Conservation (phyloP, 2,113 vertebrate species). For the Sebastes fasciatus region DNA sequence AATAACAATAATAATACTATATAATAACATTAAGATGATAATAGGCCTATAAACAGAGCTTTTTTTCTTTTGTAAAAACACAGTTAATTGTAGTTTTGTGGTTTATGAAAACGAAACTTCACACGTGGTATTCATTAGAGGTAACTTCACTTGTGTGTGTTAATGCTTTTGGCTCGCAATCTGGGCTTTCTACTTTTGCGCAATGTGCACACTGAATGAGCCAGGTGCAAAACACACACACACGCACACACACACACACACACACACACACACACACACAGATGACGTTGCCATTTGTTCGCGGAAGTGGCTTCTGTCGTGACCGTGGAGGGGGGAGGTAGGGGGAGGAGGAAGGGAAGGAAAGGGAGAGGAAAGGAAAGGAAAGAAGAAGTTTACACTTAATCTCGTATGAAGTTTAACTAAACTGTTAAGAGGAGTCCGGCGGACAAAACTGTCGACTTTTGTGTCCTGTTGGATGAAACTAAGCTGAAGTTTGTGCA, state of each 20-base stretch:
- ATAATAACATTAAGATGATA: too few relatives aligned
- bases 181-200: conserved; percentile 39
- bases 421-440: conserved; percentile 1
- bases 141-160: too few relatives aligned
- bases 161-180: too few relatives aligned
- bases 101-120: too few relatives aligned
- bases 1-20: too few relatives aligned
- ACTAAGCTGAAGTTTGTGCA: conserved; percentile 34
- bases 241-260: conserved; percentile 1
- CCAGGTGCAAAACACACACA: conserved; percentile 71
- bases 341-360: conserved; percentile 64
- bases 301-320: conserved; percentile 82
- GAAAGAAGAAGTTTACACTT: conserved; percentile 68
- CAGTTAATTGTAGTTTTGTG: too few relatives aligned
- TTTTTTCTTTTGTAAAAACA: too few relatives aligned
- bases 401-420: conserved; percentile 55
- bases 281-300: conserved; percentile 81
- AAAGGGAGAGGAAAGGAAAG: conserved; percentile 64
- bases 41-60: too few relatives aligned
- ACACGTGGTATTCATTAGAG: too few relatives aligned
- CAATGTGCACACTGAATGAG: conserved; percentile 37
- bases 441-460: conserved; percentile 8
- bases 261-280: conserved; percentile 14
- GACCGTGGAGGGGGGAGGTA: conserved; percentile 51
- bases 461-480: conserved; percentile 35